Evolutionary conservation across 2,797 vertebrate genomes (phyloP).

Genomic region (Periophthalmus magnuspinnatus): DNA sequence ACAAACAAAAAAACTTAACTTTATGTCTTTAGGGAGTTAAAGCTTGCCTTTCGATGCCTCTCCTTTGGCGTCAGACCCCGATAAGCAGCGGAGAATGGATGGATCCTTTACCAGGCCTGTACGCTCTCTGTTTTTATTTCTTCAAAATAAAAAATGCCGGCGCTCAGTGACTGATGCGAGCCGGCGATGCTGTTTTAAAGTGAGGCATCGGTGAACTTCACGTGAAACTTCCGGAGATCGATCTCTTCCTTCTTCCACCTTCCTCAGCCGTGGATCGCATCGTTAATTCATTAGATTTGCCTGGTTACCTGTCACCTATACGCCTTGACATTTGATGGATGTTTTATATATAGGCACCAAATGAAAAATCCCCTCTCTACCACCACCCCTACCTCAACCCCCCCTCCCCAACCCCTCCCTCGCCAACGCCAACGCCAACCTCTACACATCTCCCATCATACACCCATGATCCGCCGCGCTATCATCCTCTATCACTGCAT

Average conservation of each 20-base stretch:
- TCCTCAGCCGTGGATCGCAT: slow-evolving; percentile 58
- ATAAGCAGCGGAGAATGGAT: slow-evolving; percentile 11
- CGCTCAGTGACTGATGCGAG: slow-evolving; percentile 39
- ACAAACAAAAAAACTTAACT: background rate
- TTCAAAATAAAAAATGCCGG: slow-evolving; percentile 32
- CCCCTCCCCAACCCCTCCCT: background rate
- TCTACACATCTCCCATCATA: slow-evolving; percentile 41
- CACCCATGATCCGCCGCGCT: slow-evolving; percentile 61
- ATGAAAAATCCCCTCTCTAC: slow-evolving; percentile 64
- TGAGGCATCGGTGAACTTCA: slow-evolving; percentile 56
- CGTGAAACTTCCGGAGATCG: slow-evolving; percentile 66
- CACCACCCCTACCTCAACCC: slow-evolving; percentile 11
- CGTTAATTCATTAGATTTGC: slow-evolving; percentile 80
- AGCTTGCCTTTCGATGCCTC: background rate
- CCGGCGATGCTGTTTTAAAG: slow-evolving; percentile 28
- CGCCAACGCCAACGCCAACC: background rate
- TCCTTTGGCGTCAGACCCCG: background rate
- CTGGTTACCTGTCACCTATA: slow-evolving; percentile 77
- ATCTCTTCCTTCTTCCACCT: slow-evolving; percentile 60
- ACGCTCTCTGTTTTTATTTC: slow-evolving; percentile 31
- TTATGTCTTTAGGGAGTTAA: background rate
- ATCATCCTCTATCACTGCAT: slow-evolving; percentile 79
- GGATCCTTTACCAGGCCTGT: slow-evolving; percentile 8
- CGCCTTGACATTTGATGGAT: slow-evolving; percentile 78
- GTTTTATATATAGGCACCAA: slow-evolving; percentile 81